Conservation (phyloP, 2,888 invertebrate species). For the Drosophila ochracea region DNA sequence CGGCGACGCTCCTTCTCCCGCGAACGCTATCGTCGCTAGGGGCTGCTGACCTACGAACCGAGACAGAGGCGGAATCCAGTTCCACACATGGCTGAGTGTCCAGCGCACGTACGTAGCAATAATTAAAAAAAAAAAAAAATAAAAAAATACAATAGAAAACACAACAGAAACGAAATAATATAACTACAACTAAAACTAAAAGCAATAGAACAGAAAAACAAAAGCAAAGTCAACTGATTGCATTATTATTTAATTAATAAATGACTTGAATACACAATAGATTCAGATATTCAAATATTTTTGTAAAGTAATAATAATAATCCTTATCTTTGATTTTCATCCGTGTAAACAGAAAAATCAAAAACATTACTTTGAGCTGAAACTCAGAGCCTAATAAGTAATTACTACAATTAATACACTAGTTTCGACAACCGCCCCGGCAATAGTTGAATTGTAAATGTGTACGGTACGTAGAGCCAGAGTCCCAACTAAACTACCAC, state of each 20-base stretch:
- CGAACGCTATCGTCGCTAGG: slow-evolving; percentile 84
- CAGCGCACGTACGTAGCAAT: slow-evolving; percentile 77
- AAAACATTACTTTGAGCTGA: slow-evolving; percentile 44
- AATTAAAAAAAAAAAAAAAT: slow-evolving; percentile 43
- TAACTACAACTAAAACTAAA: slow-evolving; percentile 14
- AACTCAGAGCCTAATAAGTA: slow-evolving; percentile 45
- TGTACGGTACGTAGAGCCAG: slow-evolving; percentile 56
- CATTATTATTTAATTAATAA: slow-evolving; percentile 62
- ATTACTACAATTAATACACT: slow-evolving; percentile 44
- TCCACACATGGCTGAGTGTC: slow-evolving; percentile 45
- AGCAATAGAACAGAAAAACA: slow-evolving; percentile 32
- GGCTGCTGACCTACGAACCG: neutral
- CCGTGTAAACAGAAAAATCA: slow-evolving; percentile 41
- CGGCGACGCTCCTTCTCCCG: slow-evolving; percentile 83
- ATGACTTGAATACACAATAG: slow-evolving; percentile 43
- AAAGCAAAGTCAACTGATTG: slow-evolving; percentile 36
- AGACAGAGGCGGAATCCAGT: slow-evolving; percentile 23
- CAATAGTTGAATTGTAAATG: slow-evolving; percentile 47
- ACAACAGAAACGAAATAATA: slow-evolving; percentile 17
- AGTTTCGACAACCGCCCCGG: slow-evolving; percentile 34
- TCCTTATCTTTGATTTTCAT: slow-evolving; percentile 56
- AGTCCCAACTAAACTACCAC: slow-evolving; percentile 37
- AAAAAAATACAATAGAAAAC: slow-evolving; percentile 23
- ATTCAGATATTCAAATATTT: slow-evolving; percentile 44
- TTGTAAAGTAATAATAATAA: slow-evolving; percentile 59